Percentiles rank a stretch among this genome's conserved stretches.
phyloP scores from a whole-genome alignment of 2,113 vertebrate species.

The Tachycineta bicolor region DNA sequence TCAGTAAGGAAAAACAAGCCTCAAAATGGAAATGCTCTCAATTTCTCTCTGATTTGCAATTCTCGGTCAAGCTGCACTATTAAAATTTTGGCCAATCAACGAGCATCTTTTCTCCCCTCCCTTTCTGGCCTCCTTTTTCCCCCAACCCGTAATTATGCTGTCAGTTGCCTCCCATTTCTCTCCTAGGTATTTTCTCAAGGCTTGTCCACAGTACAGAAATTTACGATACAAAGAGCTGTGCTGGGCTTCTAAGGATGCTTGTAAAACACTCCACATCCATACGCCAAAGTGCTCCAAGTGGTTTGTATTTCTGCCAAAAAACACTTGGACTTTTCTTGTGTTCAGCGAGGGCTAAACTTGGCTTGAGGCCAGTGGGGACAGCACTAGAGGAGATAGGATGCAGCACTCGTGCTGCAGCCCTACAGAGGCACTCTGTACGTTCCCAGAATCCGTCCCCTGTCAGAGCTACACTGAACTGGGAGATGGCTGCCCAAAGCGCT shows the following conservation, averaged over 20 bases:
- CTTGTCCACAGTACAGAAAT: conserved; percentile 33
- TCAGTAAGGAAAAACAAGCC: not conserved
- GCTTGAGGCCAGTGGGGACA: conserved; percentile 39
- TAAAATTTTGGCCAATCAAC: not conserved
- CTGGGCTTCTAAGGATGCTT: conserved; percentile 51
- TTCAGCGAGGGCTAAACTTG: conserved; percentile 52
- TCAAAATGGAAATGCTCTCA: not conserved
- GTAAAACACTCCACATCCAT: conserved; percentile 69
- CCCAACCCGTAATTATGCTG: not conserved
- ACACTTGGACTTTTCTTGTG: conserved; percentile 53
- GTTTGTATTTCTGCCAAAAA: conserved; percentile 64
- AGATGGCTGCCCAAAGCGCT: not conserved
- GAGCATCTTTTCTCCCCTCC: not conserved
- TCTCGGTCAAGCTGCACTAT: not conserved
- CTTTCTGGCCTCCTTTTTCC: not conserved
- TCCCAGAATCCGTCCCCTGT: not conserved
- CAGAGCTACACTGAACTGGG: not conserved
- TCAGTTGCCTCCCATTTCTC: not conserved
- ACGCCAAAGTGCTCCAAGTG: conserved; percentile 61
- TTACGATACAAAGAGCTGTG: conserved; percentile 40
- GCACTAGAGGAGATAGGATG: not conserved
- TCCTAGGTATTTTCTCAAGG: conserved; percentile 22
- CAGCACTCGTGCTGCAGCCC: not conserved
- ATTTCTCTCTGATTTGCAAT: not conserved
- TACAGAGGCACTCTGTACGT: not conserved